Base-by-base conservation (phyloP, 1,140 invertebrate species). In the Psix sp. region DNA sequence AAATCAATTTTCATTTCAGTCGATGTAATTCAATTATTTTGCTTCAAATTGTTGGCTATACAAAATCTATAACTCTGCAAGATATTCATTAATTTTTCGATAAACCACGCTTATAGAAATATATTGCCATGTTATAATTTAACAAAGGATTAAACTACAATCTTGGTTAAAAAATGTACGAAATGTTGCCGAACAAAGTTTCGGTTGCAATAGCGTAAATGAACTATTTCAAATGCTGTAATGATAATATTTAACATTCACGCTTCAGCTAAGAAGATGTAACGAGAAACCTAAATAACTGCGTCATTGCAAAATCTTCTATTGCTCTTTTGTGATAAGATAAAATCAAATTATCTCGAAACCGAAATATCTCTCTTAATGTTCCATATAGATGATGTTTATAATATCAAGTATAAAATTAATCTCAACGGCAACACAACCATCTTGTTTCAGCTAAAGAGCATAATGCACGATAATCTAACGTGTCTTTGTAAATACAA, bases 401-500 rank as follows among this genome's bases (percentile, higher is more conserved):
- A 39, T 36, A 42, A 39, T 40, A 52, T 52, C 29, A 36, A 31
- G 29, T 38, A 33, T 38, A 46, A 65, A 65, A 54, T 54, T 20
- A 66, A 66, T 66, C 62, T 66, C 9, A 5, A 33, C 33, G 20
- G 24, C 42, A 68, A 59, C 24, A 15, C 11, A 29, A 17, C 17
- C 40, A 15, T 70, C 52, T 60, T 51, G 45, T 26, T 62, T 31
- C 45, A n/a, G 36, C 42, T 62, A 56, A 71, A 62, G 10, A 57
- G 57, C 35, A 51, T 63, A 63, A 71, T 71, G 59, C 45, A 35
- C 67, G 51, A 45, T 63, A 71, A 71, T 71, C 67, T 60, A 49
- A 49, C 38, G 59, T 57, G 49, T 57, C 57, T 71, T 29, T 51
- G 51, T 71, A 71, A 71, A 71, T 71, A 71, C 59, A 57, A 71